Conservation (phyloP, 2,888 invertebrate species). For the Mamestra brassicae region DNA sequence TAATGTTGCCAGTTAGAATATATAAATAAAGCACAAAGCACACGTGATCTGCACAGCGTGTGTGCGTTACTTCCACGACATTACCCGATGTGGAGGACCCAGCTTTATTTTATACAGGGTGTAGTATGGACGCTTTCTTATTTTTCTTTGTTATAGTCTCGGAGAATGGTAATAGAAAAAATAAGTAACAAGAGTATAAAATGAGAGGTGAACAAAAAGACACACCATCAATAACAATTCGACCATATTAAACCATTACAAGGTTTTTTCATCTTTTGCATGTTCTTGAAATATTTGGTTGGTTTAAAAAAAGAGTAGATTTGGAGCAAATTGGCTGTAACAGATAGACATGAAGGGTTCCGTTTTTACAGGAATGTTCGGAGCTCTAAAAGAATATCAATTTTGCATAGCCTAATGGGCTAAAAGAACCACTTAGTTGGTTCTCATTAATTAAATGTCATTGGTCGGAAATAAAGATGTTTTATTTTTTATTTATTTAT, state of each 20-base stretch:
- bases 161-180: background rate
- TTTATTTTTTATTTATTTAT: too few relatives aligned
- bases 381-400: too few relatives aligned
- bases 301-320: too few relatives aligned
- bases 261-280: background rate
- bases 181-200: background rate
- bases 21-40: constrained; percentile 53
- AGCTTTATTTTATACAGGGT: constrained; percentile 46
- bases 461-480: too few relatives aligned
- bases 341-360: too few relatives aligned
- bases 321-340: too few relatives aligned
- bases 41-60: constrained; percentile 44
- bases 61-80: constrained; percentile 61
- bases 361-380: too few relatives aligned
- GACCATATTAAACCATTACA: too few relatives aligned
- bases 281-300: background rate
- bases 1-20: constrained; percentile 36
- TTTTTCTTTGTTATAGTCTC: background rate
- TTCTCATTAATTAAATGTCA: too few relatives aligned
- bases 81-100: constrained; percentile 55
- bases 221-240: background rate
- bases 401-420: too few relatives aligned
- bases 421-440: too few relatives aligned
- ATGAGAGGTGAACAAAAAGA: background rate
- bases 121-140: background rate